A percentile compares a stretch with the other conserved stretches of the same genome.
phyloP scores from a whole-genome alignment of 2,888 invertebrate species.

The Chloroclystis v-ata region DNA sequence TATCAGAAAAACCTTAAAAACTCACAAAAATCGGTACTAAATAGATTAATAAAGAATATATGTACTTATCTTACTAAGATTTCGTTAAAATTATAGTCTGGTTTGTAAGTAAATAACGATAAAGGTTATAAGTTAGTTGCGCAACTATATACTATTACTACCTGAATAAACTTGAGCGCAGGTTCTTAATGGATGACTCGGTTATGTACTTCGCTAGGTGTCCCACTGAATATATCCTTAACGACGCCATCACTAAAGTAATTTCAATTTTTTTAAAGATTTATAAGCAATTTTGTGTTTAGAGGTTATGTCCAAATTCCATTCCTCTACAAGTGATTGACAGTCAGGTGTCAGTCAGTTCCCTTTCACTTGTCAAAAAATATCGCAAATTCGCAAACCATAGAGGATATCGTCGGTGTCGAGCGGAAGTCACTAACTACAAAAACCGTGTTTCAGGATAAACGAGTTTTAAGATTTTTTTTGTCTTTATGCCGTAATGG shows the following conservation, averaged over 20 bases:
- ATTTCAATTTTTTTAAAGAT: conserved; percentile 11
- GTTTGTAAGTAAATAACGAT: conserved; percentile 5
- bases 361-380: not conserved
- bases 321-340: not conserved
- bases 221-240: conserved; percentile 69
- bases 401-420: no score
- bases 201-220: conserved; percentile 68
- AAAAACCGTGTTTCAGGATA: no score
- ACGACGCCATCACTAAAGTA: conserved; percentile 63
- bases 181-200: conserved; percentile 63
- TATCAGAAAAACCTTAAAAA: no score
- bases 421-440: no score
- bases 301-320: conserved; percentile 51
- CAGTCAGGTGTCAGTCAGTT: conserved; percentile 1
- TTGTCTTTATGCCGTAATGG: no score
- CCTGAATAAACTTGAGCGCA: conserved; percentile 67
- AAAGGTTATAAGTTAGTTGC: conserved; percentile 55
- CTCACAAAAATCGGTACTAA: no score
- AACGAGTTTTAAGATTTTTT: no score
- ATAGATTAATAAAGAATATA: no score
- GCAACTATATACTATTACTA: no score
- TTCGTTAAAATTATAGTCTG: no score
- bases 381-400: no score
- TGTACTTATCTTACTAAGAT: no score
- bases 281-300: conserved; percentile 17